phyloP scores from a whole-genome alignment of 2,888 invertebrate species.

The Meteorus cinctellus region DNA sequence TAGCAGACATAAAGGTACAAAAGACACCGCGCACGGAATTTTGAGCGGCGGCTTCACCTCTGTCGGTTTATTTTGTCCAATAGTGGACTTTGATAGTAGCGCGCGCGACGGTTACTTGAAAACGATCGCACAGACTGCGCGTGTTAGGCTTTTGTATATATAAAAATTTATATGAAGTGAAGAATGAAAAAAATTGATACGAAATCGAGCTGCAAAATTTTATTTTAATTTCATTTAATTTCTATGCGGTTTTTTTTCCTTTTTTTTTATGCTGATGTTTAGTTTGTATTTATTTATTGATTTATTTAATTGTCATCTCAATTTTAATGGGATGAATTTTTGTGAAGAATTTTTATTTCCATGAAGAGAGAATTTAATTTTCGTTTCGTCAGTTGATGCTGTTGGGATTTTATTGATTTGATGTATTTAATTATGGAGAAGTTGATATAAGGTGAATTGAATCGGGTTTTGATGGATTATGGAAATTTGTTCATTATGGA shows the following conservation, averaged over 20 bases:
- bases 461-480: too few species aligned
- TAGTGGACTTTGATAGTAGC: constrained; percentile 47
- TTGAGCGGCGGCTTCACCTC: constrained; percentile 69
- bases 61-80: constrained; percentile 52
- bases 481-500: too few species aligned
- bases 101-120: constrained; percentile 40
- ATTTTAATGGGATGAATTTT: too few species aligned
- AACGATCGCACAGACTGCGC: constrained; percentile 37
- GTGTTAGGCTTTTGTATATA: not conserved
- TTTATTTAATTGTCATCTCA: too few species aligned
- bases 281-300: too few species aligned
- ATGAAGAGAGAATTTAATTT: too few species aligned
- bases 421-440: too few species aligned
- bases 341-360: too few species aligned
- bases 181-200: too few species aligned
- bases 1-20: constrained; percentile 58
- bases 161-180: not conserved
- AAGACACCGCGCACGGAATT: constrained; percentile 72
- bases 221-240: not conserved
- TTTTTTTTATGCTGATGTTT: not conserved
- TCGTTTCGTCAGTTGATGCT: too few species aligned
- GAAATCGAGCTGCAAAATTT: not conserved
- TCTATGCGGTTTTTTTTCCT: not conserved
- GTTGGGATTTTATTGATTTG: too few species aligned
- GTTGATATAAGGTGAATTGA: too few species aligned